Evolutionary conservation across 1,140 invertebrate genomes (phyloP), one percentile per base, ranked within the genome.

Genomic region (Platorchestia sp.): DNA sequence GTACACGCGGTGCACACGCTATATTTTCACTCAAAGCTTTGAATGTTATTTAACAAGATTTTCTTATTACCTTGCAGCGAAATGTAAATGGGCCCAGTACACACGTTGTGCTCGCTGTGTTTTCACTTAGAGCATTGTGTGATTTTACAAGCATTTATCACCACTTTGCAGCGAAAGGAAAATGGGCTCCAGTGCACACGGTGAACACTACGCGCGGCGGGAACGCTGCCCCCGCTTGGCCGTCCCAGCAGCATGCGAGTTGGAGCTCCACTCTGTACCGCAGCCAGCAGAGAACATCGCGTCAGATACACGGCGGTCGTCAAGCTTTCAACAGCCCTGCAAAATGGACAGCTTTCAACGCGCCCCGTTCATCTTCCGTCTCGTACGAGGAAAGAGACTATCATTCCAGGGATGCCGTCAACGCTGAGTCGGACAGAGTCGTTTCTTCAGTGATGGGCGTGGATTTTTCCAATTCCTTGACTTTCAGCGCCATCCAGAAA

Each of bases 381-480:
- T 53, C 22, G 93, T 95, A 95, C 51, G 0, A 95, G 95, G 1
- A 95, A 95, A 41, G 95, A 96, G 95, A 89, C 7, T 89, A 42
- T 89, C 87, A 42, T 96, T 95, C 90, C 95, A 95, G 41, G 95
- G 91, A 93, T 45, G 22, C 45, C 3, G 91, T n/a, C 36, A 47
- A 45, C 43, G 45, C 91, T 0, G 14, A 44, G 36, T 42, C 10
- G 10, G 45, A 44, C 27, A 93, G 95, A 45, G 95, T 96, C n/a
- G 90, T 90, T 5, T 95, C 95, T 19, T 95, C 95, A 3, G 95
- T 95, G 16, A 95, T 95, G 41, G 96, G 96, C 42, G 95, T 96
- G 86, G 59, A 95, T 43, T 95, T 89, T 51, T 89, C 95, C 95
- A 95, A 95, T 0, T 96, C 96, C 0, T 89, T 96, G 95, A n/a